phyloP scores from a whole-genome alignment of 1,140 invertebrate species.

The Batillaria attramentaria region DNA sequence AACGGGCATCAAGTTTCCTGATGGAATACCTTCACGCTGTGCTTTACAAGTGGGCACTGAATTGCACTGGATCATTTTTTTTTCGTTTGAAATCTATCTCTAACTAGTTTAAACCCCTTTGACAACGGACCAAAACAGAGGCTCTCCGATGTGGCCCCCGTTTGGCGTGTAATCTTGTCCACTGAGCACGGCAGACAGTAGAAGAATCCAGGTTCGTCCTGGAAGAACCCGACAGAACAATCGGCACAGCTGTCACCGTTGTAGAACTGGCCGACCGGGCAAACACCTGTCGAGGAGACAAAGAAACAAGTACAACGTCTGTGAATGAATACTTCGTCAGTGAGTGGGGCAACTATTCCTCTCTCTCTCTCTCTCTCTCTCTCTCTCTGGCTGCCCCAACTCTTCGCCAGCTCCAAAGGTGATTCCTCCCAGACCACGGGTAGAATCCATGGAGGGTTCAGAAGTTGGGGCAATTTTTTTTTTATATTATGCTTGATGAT shows the following conservation, averaged over 20 bases:
- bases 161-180: conserved; percentile 50
- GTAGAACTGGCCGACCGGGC: conserved; percentile 82
- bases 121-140: conserved; percentile 39
- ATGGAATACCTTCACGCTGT: no score
- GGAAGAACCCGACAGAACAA: conserved; percentile 94
- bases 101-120: no score
- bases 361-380: no score
- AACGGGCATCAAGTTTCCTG: no score
- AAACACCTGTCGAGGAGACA: conserved; percentile 44
- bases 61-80: background rate
- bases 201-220: conserved; percentile 79
- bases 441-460: no score
- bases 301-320: background rate
- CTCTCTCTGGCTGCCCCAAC: no score
- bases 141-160: conserved; percentile 33
- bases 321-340: background rate
- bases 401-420: no score
- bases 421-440: no score
- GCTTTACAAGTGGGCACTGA: no score
- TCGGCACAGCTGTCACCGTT: conserved; percentile 85
- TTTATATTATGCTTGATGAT: no score
- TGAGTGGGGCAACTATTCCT: no score
- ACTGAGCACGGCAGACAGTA: conserved; percentile 60
- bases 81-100: background rate
- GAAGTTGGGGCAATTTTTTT: no score